Base-by-base conservation (phyloP, 2,113 vertebrate genomes). In the Archocentrus centrarchus region DNA sequence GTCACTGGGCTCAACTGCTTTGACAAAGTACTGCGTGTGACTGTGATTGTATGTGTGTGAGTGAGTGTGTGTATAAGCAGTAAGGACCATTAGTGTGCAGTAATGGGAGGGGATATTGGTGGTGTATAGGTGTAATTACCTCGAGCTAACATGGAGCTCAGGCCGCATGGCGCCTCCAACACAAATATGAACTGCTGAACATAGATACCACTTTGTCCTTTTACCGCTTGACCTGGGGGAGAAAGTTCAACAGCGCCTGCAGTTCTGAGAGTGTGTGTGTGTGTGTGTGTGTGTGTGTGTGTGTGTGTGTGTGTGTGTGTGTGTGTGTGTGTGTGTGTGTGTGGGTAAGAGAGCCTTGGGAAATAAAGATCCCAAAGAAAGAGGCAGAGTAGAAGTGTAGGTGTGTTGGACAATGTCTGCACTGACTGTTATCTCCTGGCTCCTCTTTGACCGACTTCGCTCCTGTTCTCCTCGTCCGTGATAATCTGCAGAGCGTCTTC, bases 51-150 rank as follows among this genome's bases (percentile, higher is more conserved):
- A 79, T 85, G 84, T 53, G 73, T 57, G 66, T 82, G 80, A 2
- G 35, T 85, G 81, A 85, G 82, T 85, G 82, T 53, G 73, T 57
- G 75, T 82, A 41, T 17, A 86, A 61, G 89, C 82, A 86, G 91
- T 75, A 79, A 87, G 91, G 83, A 89, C 92, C 92, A 94, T 94
- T 94, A 94, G 90, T 80, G 85, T 73, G 88, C 83, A 77, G 93
- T 95, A 94, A 95, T 95, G 90, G 93, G 92, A 94, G 91, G 91
- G 95, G 94, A 95, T 94, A 94, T 93, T 93, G 94, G 91, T 93
- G 92, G 89, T 82, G 92, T 92, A 92, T 87, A 93, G 93, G 90
- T 92, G 92, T 95, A 96, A 95, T 95, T 94, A 93, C 90, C 92
- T 92, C 86, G 17, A 91, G 89, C 93, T 86, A 93, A 95, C 91